These are phyloP conservation scores for Ectemnius cavifrons DNA, from an alignment of 2,888 invertebrate species.

Conservation along the genomic window DNA sequence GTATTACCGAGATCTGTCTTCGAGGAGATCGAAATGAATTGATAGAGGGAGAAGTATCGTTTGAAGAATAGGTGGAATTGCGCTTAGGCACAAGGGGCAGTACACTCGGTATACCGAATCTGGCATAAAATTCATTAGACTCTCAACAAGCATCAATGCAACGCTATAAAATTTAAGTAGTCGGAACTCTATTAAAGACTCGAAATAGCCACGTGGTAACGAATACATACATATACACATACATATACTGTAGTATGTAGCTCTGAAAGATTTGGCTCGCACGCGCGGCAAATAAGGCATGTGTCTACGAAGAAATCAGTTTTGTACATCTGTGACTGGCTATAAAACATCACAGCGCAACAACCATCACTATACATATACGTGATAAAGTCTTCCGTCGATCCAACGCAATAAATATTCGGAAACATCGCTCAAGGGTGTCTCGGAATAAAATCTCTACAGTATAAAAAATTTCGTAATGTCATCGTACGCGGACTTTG, in stretches of 20 bases:
- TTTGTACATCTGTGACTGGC: constrained; percentile 24
- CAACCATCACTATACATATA: constrained; percentile 15
- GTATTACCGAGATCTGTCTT: no score
- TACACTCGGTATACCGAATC: constrained; percentile 26
- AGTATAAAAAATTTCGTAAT: constrained; percentile 26
- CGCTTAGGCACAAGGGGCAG: constrained; percentile 40
- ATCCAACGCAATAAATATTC: constrained; percentile 18
- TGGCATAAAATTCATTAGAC: constrained; percentile 35
- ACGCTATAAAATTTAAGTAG: constrained; percentile 25
- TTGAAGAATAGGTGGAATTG: background rate
- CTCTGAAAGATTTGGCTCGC: no score
- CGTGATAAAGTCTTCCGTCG: constrained; percentile 5
- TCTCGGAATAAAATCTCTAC: constrained; percentile 20
- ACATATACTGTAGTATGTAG: constrained; percentile 3
- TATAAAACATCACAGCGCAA: constrained; percentile 32
- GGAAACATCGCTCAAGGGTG: background rate
- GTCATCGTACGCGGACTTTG: constrained; percentile 2
- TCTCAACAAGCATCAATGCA: constrained; percentile 23
- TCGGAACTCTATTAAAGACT: constrained; percentile 22
- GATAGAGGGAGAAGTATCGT: background rate
- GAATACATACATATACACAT: constrained; percentile 14
- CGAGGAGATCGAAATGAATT: no score
- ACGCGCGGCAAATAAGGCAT: background rate
- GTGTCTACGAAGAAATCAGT: background rate
- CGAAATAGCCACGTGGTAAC: constrained; percentile 1